These are phyloP conservation scores for Pristionchus pacificus DNA, from an alignment of 1,140 invertebrate genomes.

Conservation along the genomic window DNA sequence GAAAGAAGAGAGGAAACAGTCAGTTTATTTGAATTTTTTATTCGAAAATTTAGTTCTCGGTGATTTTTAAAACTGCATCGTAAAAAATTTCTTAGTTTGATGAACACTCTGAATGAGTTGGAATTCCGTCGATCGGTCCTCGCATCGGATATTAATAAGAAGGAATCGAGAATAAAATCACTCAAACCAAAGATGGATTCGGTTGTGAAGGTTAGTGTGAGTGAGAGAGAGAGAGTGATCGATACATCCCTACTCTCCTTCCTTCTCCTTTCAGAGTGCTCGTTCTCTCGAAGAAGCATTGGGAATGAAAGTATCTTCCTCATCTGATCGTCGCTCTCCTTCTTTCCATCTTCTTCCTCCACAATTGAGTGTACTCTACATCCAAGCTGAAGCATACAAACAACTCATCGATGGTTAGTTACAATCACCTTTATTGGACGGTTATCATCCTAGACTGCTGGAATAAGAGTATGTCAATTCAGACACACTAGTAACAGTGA, in stretches of 20 bases:
- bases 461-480: neutral
- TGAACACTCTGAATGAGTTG: conserved; percentile 15
- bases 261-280: conserved; percentile 3
- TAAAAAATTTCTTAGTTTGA: conserved; percentile 1
- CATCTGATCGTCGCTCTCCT: neutral
- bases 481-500: neutral
- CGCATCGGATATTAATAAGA: conserved; percentile 20
- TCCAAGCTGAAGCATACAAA: conserved; percentile 21
- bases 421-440: neutral
- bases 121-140: conserved; percentile 21
- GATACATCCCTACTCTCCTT: too few species aligned
- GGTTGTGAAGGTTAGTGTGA: conserved; percentile 15
- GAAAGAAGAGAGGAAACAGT: conserved; percentile 23
- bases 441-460: neutral
- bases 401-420: conserved; percentile 14
- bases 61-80: neutral
- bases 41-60: neutral
- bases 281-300: conserved; percentile 3
- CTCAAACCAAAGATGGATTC: conserved; percentile 26
- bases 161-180: conserved; percentile 19
- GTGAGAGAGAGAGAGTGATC: too few species aligned
- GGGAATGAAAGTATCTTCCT: conserved; percentile 4
- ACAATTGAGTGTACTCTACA: conserved; percentile 13
- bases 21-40: neutral
- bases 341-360: neutral